phyloP scores from a whole-genome alignment of 2,888 invertebrate genomes.

The Polymixis lichenea region DNA sequence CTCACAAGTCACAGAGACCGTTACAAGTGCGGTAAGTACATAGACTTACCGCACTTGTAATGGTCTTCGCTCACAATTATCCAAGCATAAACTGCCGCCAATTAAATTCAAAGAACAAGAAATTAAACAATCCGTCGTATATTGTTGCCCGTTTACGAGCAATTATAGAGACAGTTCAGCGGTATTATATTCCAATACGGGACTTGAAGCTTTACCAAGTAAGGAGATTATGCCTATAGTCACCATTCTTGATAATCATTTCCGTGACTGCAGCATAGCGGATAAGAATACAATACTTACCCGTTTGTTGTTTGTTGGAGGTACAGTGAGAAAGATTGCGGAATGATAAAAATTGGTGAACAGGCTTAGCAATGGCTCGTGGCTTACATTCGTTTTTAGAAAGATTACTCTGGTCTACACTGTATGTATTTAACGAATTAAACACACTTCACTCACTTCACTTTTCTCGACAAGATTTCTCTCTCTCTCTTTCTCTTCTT shows the following conservation, averaged over 20 bases:
- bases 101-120: constrained; percentile 51
- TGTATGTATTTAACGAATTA: too few relatives aligned
- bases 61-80: constrained; percentile 53
- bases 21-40: too few relatives aligned
- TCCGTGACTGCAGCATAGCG: neutral
- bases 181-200: constrained; percentile 35
- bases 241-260: constrained; percentile 16
- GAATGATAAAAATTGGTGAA: neutral
- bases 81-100: constrained; percentile 49
- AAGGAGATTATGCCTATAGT: constrained; percentile 8
- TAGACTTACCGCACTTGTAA: constrained; percentile 45
- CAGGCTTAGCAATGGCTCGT: too few relatives aligned
- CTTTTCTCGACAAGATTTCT: too few relatives aligned
- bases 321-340: neutral
- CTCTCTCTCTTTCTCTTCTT: too few relatives aligned
- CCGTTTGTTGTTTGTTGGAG: neutral
- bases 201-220: constrained; percentile 25
- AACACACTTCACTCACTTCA: too few relatives aligned
- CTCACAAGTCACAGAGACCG: too few relatives aligned
- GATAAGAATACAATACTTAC: neutral
- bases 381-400: neutral
- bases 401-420: neutral
- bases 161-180: constrained; percentile 38
- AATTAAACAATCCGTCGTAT: constrained; percentile 43
- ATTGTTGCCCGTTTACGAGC: constrained; percentile 39